Base-by-base conservation (phyloP, 2,113 vertebrate genomes). In the Stomatorhinus ivindoensis region DNA sequence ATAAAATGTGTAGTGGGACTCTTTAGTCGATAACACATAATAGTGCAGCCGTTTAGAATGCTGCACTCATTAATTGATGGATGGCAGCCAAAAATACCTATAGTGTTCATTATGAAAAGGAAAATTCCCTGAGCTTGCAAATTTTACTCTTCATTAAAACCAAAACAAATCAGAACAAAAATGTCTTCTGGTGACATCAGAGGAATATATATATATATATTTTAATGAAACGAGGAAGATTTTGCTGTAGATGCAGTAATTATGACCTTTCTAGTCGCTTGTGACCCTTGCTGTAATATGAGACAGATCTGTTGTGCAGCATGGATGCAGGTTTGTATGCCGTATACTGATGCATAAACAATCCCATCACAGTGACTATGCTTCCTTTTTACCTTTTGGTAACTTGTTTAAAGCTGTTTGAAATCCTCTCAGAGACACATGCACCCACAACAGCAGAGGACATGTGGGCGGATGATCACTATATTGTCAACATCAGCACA, bases 341-440 rank as follows among this genome's bases (percentile, higher is more conserved):
- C 31, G 83, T 1, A 24, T 9, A 86, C 83, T 86, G 24, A 50
- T 27, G n/a, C 21, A 92, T 92, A 93, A 91, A 89, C 89, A 92
- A 92, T 91, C 93, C 93, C 92, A 91, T 92, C 92, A 92, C 53
- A 87, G 91, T 91, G 90, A 92, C 93, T 94, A 93, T 88, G 89
- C 8, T 24, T 42, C 83, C 88, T 88, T 88, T 89, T 90, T 90
- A 27, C 61, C 85, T 90, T 82, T 87, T 13, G 17, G 15, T 80
- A 19, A 80, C 73, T 80, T 42, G 73, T 24, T 82, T 86, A 87
- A 35, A 4, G 76, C n/a, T 90, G 13, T 87, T 65, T 19, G 87
- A 48, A 88, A 83, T 88, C 84, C 51, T 86, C 80, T 80, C 88
- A 80, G 15, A 17, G 11, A 3, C 15, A 44, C 83, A 4, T n/a